Percentiles rank a stretch among this genome's conserved stretches.
phyloP scores from a whole-genome alignment of 2,113 vertebrate genomes.

The Thalassarche chlororhynchos region DNA sequence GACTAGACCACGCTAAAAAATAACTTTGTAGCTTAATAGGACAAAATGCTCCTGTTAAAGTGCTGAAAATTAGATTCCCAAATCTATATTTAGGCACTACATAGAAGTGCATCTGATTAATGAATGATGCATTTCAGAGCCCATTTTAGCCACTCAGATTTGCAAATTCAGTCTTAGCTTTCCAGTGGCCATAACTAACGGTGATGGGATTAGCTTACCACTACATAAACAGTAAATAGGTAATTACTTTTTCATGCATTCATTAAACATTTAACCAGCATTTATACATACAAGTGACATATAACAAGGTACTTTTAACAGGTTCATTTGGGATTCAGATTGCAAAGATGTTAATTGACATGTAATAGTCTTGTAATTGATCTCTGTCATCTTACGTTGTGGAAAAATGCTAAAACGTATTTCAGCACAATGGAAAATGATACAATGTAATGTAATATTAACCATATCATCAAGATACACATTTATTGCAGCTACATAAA shows the following conservation, averaged over 20 bases:
- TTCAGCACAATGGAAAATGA: conserved; percentile 35
- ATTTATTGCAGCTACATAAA: not conserved
- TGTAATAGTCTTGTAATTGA: conserved; percentile 75
- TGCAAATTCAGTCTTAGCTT: not conserved
- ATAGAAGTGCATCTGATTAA: not conserved
- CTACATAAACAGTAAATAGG: conserved; percentile 56
- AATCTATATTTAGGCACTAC: not conserved
- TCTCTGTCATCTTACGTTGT: conserved; percentile 50
- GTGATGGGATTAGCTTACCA: conserved; percentile 17
- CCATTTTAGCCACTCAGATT: not conserved
- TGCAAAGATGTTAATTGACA: conserved; percentile 68
- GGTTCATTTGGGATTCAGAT: conserved; percentile 71
- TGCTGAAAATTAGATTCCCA: not conserved
- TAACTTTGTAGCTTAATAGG: not conserved
- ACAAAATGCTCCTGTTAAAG: not conserved
- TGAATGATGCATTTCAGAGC: not conserved
- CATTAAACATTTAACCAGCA: conserved; percentile 68
- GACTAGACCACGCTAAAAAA: not conserved
- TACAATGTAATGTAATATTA: conserved; percentile 53
- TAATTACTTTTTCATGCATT: conserved; percentile 68
- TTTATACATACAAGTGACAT: conserved; percentile 61
- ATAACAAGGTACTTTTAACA: conserved; percentile 55
- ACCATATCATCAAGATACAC: not conserved
- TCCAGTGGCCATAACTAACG: not conserved
- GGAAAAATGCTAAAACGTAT: conserved; percentile 24